Evolutionary conservation across 2,113 vertebrate genomes (phyloP).

Genomic region (Nothocercus nigrocapillus): DNA sequence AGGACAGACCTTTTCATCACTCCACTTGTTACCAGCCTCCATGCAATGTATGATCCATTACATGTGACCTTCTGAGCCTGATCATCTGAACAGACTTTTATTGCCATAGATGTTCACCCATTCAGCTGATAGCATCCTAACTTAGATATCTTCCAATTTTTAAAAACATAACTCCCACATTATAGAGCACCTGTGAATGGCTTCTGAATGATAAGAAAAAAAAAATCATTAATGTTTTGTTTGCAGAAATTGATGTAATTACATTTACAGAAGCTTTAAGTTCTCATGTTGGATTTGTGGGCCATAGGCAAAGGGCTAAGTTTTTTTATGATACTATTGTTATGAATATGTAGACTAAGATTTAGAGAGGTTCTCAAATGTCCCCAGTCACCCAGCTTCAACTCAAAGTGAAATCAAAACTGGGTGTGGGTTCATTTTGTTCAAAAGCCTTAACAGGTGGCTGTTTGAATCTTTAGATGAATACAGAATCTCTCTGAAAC

Average conservation of each 20-base stretch:
- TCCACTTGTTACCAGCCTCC: neutral
- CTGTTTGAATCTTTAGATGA: neutral
- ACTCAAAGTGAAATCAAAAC: neutral
- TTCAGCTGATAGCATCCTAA: neutral
- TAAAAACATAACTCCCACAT: neutral
- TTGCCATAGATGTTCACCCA: neutral
- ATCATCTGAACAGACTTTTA: neutral
- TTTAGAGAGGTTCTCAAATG: neutral
- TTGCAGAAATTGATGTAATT: neutral
- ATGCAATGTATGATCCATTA: neutral
- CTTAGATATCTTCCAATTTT: neutral
- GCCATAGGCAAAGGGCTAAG: neutral
- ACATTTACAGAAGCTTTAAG: neutral
- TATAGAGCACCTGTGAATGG: neutral
- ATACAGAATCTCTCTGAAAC: neutral
- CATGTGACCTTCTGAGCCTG: neutral
- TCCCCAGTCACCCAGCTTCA: neutral
- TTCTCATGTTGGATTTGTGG: accelerated
- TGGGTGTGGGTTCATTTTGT: neutral
- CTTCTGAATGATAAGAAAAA: neutral
- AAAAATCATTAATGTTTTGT: neutral
- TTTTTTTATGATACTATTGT: neutral
- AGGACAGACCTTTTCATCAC: neutral
- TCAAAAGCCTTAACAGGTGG: neutral
- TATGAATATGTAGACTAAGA: neutral